Conservation (phyloP, 2,113 vertebrate genomes). For the Danio rerio region GRCz12tu NC_133189.1:37488501-37489000, state of each 20-base stretch:
- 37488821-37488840: no score
- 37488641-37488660: conserved; percentile 55
- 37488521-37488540: conserved; percentile 88
- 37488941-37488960: no score
- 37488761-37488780: no score
- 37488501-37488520: conserved; percentile 87
- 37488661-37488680: conserved; percentile 72
- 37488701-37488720: conserved; percentile 82
- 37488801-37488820: no score
- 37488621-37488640: conserved; percentile 73
- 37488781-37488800: background rate
- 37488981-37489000: no score
- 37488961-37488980: no score
- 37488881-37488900: no score
- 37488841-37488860: no score
- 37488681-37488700: conserved; percentile 76
- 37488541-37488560: conserved; percentile 87
- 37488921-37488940: no score
- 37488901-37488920: no score
- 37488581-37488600: conserved; percentile 83
- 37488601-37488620: conserved; percentile 84
- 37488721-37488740: conserved; percentile 90
- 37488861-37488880: no score
- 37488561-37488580: conserved; percentile 87
- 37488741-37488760: conserved; percentile 80